Percentiles rank a stretch among this genome's conserved stretches.
These are phyloP conservation scores for Pachycephala philippinensis DNA, from an alignment of 2,113 vertebrate species.

Conservation along the genomic window DNA sequence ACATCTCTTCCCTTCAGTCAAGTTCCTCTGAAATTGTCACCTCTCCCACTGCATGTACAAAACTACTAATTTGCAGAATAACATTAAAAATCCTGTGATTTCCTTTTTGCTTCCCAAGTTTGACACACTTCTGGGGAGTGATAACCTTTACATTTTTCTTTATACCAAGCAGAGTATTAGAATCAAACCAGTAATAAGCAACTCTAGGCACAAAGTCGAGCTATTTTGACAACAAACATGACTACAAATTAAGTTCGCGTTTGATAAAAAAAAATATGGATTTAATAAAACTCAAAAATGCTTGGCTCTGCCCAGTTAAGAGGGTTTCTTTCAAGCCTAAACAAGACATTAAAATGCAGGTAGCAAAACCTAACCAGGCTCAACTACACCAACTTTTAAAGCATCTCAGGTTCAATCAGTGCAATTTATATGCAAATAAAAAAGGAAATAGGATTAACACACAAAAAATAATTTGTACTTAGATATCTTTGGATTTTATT, in stretches of 20 bases:
- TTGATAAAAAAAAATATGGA: neutral
- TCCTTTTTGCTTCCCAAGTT: neutral
- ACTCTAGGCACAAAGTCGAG: neutral
- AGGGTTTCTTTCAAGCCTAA: neutral
- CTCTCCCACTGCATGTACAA: neutral
- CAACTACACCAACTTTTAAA: neutral
- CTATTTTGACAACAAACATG: neutral
- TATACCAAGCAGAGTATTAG: neutral
- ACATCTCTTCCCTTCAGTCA: constrained; percentile 31
- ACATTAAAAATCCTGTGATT: constrained; percentile 4
- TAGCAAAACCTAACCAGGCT: neutral
- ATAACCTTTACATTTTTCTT: neutral
- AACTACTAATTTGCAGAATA: neutral
- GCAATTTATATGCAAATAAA: neutral
- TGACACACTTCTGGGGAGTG: neutral
- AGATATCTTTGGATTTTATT: neutral
- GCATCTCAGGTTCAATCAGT: neutral
- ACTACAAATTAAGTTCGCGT: neutral
- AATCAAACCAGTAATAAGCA: neutral
- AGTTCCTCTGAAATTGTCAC: constrained; percentile 27
- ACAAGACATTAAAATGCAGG: neutral
- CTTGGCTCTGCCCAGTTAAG: neutral
- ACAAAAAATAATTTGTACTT: neutral
- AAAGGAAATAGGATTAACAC: neutral
- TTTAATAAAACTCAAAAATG: neutral